Conservation (phyloP, 2,888 invertebrate species). For the Mimas tiliae region DNA sequence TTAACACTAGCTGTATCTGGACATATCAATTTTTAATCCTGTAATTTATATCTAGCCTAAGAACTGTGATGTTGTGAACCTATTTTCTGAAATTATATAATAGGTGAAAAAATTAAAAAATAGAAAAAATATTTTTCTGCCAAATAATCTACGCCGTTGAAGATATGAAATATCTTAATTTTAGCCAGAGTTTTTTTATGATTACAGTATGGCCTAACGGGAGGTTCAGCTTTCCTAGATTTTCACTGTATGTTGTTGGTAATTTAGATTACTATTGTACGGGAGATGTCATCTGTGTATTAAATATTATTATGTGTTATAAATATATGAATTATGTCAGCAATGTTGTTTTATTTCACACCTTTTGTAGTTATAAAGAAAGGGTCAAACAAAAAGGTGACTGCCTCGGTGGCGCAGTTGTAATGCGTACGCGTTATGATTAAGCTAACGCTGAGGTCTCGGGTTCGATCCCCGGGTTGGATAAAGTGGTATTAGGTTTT, state of each 20-base stretch:
- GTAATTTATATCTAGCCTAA: conserved; percentile 57
- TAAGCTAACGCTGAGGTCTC: too few relatives aligned
- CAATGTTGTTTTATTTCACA: conserved; percentile 56
- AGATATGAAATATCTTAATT: conserved; percentile 74
- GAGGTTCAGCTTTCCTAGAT: conserved; percentile 37
- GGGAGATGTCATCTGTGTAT: conserved; percentile 65
- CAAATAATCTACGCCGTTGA: conserved; percentile 61
- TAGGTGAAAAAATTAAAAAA: conserved; percentile 41
- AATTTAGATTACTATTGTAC: conserved; percentile 53
- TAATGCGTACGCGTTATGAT: too few relatives aligned
- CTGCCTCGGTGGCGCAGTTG: too few relatives aligned
- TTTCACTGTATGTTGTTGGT: conserved; percentile 49
- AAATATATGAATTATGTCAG: conserved; percentile 78
- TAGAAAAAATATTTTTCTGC: conserved; percentile 64
- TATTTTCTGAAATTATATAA: conserved; percentile 68
- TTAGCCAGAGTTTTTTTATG: conserved; percentile 41
- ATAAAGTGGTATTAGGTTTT: too few relatives aligned
- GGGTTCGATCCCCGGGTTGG: too few relatives aligned
- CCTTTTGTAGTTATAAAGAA: neutral
- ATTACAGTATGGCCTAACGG: conserved; percentile 62
- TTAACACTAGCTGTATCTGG: conserved; percentile 34
- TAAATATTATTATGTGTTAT: conserved; percentile 70
- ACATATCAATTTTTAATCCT: conserved; percentile 45
- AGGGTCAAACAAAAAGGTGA: too few relatives aligned
- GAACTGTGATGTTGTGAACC: conserved; percentile 59